A percentile compares a stretch with the other conserved stretches of the same genome.
Conservation (phyloP, 2,113 vertebrate species). For the Etia nguti region DNA sequence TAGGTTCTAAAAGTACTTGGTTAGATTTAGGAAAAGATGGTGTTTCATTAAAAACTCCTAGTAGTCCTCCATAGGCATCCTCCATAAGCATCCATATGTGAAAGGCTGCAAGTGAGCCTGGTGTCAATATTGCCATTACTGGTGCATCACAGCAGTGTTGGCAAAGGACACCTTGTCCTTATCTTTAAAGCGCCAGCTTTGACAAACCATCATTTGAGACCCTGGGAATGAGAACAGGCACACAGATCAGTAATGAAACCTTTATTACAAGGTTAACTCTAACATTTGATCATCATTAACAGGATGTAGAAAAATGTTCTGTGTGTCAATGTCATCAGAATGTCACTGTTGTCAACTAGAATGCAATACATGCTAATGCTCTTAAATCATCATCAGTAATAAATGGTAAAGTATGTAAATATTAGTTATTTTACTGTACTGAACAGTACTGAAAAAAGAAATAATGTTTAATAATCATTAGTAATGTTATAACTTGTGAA, state of each 20-base stretch:
- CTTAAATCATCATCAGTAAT: not conserved
- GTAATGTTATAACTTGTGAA: not conserved
- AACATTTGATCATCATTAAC: not conserved
- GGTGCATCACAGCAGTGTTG: not conserved
- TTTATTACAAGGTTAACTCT: not conserved
- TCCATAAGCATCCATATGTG: not conserved
- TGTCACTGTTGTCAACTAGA: not conserved
- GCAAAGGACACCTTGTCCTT: not conserved
- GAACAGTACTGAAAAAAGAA: not conserved
- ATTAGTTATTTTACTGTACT: not conserved
- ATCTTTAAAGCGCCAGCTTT: not conserved
- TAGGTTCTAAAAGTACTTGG: not conserved
- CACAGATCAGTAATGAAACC: not conserved
- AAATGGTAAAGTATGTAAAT: not conserved
- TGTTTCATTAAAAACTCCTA: not conserved
- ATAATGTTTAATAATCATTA: not conserved
- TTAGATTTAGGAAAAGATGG: not conserved
- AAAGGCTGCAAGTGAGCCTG: not conserved
- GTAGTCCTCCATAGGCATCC: not conserved
- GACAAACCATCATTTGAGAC: not conserved
- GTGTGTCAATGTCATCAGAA: not conserved
- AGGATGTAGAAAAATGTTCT: not conserved
- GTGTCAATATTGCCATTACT: not conserved
- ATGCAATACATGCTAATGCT: not conserved
- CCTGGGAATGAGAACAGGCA: not conserved